Percentiles rank a stretch among this genome's conserved stretches.
Conservation (phyloP, 2,797 vertebrate species). For the Parambassis ranga region DNA sequence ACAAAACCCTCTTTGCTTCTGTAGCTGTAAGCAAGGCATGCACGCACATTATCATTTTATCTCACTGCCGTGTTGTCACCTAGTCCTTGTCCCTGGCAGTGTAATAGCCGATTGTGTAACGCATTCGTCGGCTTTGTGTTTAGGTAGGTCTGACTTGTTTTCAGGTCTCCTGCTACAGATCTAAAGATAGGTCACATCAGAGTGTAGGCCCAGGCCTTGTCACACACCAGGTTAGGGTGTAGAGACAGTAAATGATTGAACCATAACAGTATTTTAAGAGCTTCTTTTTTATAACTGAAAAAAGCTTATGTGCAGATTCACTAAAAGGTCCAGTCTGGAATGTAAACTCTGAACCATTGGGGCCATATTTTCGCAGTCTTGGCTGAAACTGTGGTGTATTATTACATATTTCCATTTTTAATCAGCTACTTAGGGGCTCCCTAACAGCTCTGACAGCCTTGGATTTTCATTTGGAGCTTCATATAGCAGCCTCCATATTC, state of each 20-base stretch:
- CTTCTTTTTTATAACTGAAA: not conserved
- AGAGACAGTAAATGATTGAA: not conserved
- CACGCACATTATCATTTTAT: not conserved
- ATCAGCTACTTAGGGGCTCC: slow-evolving; percentile 12
- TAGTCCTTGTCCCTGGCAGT: not conserved
- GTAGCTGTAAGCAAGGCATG: too few relatives aligned
- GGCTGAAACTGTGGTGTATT: slow-evolving; percentile 2
- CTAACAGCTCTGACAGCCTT: slow-evolving; percentile 18
- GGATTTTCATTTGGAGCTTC: slow-evolving; percentile 41
- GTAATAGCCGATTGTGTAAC: slow-evolving; percentile 4
- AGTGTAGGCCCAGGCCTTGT: not conserved
- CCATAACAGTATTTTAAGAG: not conserved
- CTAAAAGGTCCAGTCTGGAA: not conserved
- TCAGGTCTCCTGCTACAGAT: slow-evolving; percentile 19
- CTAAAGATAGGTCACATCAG: slow-evolving; percentile 34
- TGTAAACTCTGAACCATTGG: not conserved
- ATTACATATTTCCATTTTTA: slow-evolving; percentile 16
- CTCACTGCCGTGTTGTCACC: not conserved
- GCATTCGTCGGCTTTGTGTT: slow-evolving; percentile 16
- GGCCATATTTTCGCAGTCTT: not conserved
- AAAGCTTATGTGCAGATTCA: not conserved
- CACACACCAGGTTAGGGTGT: not conserved
- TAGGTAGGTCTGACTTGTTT: slow-evolving; percentile 9
- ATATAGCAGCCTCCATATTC: slow-evolving; percentile 31
- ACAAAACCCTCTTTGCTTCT: too few relatives aligned